These are phyloP conservation scores for Myanophis thanlyinensis DNA, from an alignment of 2,113 vertebrate genomes.

Conservation along the genomic window DNA sequence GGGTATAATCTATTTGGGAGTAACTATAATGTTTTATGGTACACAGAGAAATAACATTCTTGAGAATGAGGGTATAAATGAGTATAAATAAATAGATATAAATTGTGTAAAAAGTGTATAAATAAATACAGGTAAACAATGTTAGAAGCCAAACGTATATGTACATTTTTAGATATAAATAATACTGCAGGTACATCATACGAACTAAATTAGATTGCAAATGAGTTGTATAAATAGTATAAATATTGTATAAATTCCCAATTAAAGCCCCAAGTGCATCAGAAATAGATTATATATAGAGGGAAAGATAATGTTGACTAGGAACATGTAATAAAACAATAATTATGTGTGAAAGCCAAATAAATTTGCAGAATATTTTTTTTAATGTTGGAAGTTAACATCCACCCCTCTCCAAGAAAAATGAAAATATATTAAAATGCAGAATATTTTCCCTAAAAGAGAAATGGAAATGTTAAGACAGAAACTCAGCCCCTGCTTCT, in stretches of 20 bases:
- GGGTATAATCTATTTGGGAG: too few relatives aligned
- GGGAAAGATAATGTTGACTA: slow-evolving; percentile 46
- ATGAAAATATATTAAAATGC: too few relatives aligned
- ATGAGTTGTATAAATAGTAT: background rate
- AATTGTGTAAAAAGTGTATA: background rate
- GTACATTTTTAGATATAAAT: background rate
- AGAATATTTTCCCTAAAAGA: too few relatives aligned
- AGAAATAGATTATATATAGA: slow-evolving; percentile 6
- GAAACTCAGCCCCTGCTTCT: too few relatives aligned
- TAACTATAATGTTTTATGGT: background rate
- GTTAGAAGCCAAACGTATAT: background rate
- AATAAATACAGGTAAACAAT: background rate
- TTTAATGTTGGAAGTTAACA: too few relatives aligned
- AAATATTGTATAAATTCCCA: too few relatives aligned
- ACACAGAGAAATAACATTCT: rapidly evolving
- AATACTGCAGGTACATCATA: background rate
- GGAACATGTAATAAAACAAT: slow-evolving; percentile 34
- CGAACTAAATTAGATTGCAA: background rate
- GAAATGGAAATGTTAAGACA: too few relatives aligned
- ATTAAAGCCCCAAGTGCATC: background rate
- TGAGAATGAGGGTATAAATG: slow-evolving; percentile 7
- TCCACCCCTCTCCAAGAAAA: too few relatives aligned
- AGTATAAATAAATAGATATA: background rate
- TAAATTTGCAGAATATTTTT: slow-evolving; percentile 35
- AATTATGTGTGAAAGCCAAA: slow-evolving; percentile 32